Evolutionary conservation across 2,113 vertebrate genomes (phyloP), one percentile per base, ranked within the genome.

Genomic region (Gymnobelideus leadbeateri): DNA sequence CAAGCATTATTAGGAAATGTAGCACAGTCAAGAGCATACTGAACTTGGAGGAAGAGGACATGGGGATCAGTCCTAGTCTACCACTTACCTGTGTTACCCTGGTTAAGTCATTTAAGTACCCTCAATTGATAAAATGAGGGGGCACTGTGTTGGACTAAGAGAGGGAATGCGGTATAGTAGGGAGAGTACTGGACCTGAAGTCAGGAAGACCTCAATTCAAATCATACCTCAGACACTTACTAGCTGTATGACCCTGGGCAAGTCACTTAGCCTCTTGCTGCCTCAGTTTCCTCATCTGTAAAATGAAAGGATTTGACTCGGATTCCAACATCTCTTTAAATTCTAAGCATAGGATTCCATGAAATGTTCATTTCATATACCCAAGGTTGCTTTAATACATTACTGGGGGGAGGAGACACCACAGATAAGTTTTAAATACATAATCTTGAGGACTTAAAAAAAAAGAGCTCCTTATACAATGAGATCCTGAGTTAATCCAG

Each of bases 321-420:
- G 61, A 31, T 14, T 68, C 0, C 28, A 37, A 23, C 26, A 43
- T 84, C 68, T 43, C n/a, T 84, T 84, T 23, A 84, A 43, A 21
- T 84, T 77, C 68, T 23, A 77, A 43, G n/a, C 7, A 84, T 21
- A 43, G 1, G n/a, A 43, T 90, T 90, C 49, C 95, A 95, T 94
- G 43, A 95, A 84, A 93, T 90, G 97, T 93, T 96, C 97, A 97
- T 95, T 97, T 98, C 96, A 94, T 97, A 51, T 84, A 89, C 61
- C 92, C 96, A 96, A 94, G 57, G 97, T 98, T 97, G 95, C 97
- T 98, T 97, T 98, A 77, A 93, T 95, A 94, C 68, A 95, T 97
- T 97, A 97, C 97, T 98, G 47, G 47, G 47, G 68, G 68, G n/a
- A 84, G 68, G n/a, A 9, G 1, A 23, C 14, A n/a, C 7, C 3